Evolutionary conservation across 1,140 invertebrate species (phyloP).

Genomic region (Plodia interpunctella): DNA sequence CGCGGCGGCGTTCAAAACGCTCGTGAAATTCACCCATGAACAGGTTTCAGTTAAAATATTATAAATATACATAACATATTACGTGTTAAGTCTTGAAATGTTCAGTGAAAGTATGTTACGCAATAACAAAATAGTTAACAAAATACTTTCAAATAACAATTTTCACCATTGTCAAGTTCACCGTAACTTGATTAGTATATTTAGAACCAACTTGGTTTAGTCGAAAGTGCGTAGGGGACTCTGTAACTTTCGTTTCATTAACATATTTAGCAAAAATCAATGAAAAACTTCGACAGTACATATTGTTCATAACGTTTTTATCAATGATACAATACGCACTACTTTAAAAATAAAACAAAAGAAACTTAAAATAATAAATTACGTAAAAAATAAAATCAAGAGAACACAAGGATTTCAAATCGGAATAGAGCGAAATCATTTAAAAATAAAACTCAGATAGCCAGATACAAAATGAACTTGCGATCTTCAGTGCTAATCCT

Average conservation of each 20-base stretch:
- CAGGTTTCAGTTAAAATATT: too few relatives aligned
- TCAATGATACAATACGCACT: background rate
- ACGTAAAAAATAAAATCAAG: too few relatives aligned
- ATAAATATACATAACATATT: too few relatives aligned
- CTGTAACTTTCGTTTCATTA: slow-evolving; percentile 1
- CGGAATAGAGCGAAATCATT: background rate
- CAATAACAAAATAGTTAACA: slow-evolving; percentile 5
- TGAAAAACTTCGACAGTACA: background rate
- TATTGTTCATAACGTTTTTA: slow-evolving; percentile 5
- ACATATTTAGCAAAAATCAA: background rate
- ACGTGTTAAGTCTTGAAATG: background rate
- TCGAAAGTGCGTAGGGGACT: background rate
- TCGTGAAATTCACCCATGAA: too few relatives aligned
- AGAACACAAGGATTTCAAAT: too few relatives aligned
- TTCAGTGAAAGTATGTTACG: background rate
- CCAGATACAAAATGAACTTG: background rate
- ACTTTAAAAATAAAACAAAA: background rate
- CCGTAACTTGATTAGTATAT: slow-evolving; percentile 23
- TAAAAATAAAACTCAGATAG: background rate
- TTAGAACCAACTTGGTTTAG: slow-evolving; percentile 15
- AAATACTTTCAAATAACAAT: slow-evolving; percentile 16
- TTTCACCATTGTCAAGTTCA: slow-evolving; percentile 25
- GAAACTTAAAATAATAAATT: background rate
- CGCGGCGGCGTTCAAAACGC: too few relatives aligned
- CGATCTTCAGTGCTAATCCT: slow-evolving; percentile 8